Evolutionary conservation across 1,140 invertebrate species (phyloP).

Genomic region (Formica selysi): DNA sequence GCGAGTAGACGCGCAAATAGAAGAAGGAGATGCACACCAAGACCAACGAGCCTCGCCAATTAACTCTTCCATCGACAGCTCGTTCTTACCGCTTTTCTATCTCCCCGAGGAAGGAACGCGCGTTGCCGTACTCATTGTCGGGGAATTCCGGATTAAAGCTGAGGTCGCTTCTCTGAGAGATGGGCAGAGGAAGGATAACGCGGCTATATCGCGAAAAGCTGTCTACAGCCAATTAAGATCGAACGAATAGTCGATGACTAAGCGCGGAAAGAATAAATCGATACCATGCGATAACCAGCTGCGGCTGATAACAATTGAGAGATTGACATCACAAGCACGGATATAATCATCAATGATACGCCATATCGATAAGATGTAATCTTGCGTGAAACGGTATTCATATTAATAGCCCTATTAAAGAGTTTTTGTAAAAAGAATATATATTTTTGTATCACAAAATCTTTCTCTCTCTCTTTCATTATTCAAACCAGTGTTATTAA

Average conservation of each 20-base stretch:
- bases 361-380: conserved; percentile 22
- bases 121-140: conserved; percentile 32
- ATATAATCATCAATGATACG: not conserved
- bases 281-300: conserved; percentile 16
- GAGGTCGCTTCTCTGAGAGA: conserved; percentile 7
- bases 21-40: not conserved
- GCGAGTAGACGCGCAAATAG: conserved; percentile 10
- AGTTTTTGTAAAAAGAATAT: conserved; percentile 1
- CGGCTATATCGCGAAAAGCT: conserved; percentile 27
- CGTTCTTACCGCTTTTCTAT: conserved; percentile 41
- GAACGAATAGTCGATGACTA: conserved; percentile 45
- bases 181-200: conserved; percentile 36
- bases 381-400: not conserved
- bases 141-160: conserved; percentile 36
- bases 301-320: conserved; percentile 22
- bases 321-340: not conserved
- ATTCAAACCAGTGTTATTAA: no score
- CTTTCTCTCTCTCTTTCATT: not conserved
- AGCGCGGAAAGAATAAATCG: conserved; percentile 24
- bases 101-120: conserved; percentile 8
- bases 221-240: conserved; percentile 57
- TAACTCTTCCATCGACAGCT: conserved; percentile 58
- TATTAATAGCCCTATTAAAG: not conserved
- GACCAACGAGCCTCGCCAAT: conserved; percentile 38
- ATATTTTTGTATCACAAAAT: not conserved